A percentile compares a stretch with the other conserved stretches of the same genome.
These are phyloP conservation scores for Mactromeris polynyma DNA, from an alignment of 2,888 invertebrate genomes.

Conservation along the genomic window DNA sequence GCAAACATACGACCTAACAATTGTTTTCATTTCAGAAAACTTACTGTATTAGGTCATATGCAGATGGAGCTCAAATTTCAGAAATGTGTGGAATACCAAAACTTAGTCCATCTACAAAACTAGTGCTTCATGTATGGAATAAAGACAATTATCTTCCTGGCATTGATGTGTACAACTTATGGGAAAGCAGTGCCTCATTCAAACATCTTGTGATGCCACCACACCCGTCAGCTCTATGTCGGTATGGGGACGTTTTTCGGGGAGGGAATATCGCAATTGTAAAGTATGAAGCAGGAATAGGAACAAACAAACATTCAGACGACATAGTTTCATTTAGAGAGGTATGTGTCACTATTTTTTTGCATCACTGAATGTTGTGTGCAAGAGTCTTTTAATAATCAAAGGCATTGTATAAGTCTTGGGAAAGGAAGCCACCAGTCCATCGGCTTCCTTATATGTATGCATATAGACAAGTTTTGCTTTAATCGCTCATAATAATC, in stretches of 20 bases:
- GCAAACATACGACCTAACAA: too few species aligned
- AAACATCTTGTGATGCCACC: conserved; percentile 69
- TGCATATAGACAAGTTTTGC: too few species aligned
- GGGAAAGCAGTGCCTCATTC: conserved; percentile 63
- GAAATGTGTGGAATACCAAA: conserved; percentile 71
- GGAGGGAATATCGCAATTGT: conserved; percentile 70
- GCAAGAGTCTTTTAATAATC: too few species aligned
- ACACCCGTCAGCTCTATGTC: conserved; percentile 54
- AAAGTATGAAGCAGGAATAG: conserved; percentile 72
- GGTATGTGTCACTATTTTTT: conserved; percentile 39
- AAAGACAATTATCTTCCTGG: conserved; percentile 71
- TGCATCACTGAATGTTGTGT: neutral
- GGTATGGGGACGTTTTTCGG: conserved; percentile 72
- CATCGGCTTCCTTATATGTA: too few species aligned
- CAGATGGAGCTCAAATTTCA: conserved; percentile 49
- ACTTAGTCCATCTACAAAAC: conserved; percentile 60
- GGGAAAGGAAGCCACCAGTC: too few species aligned
- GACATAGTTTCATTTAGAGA: conserved; percentile 61
- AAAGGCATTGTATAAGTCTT: too few species aligned
- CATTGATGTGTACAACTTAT: conserved; percentile 53
- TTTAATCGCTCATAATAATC: too few species aligned
- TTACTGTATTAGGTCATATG: conserved; percentile 67
- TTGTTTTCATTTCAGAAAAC: conserved; percentile 74
- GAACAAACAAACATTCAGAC: conserved; percentile 39
- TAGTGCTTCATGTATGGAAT: conserved; percentile 71